A percentile compares a stretch with the other conserved stretches of the same genome.
phyloP scores from a whole-genome alignment of 2,797 vertebrate genomes.

The Phoxinus dragarum region DNA sequence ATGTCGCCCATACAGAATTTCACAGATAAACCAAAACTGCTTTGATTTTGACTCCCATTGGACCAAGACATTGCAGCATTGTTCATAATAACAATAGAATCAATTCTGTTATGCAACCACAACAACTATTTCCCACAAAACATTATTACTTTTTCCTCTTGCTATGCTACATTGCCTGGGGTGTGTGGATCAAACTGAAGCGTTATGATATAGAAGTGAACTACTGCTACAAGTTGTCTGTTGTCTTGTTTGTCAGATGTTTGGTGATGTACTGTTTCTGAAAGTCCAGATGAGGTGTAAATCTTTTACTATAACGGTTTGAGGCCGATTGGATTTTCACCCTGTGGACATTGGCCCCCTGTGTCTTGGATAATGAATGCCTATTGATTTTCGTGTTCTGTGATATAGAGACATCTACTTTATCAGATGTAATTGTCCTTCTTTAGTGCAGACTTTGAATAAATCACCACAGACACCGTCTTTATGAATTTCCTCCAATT shows the following conservation, averaged over 20 bases:
- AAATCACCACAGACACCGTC: slow-evolving; percentile 3
- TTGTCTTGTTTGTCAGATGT: slow-evolving; percentile 2
- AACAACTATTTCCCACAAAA: neutral
- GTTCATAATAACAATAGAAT: neutral
- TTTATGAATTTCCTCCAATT: neutral
- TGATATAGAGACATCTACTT: slow-evolving; percentile 38
- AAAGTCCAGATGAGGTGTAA: slow-evolving; percentile 33
- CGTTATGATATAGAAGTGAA: slow-evolving; percentile 1
- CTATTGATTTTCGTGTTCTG: slow-evolving; percentile 32
- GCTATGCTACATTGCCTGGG: neutral
- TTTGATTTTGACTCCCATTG: neutral
- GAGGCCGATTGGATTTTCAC: slow-evolving; percentile 38
- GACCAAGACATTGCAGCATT: neutral
- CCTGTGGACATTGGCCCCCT: neutral
- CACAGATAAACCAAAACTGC: slow-evolving; percentile 12
- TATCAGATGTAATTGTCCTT: slow-evolving; percentile 40
- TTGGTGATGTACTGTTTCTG: neutral
- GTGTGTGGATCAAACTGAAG: slow-evolving; percentile 8
- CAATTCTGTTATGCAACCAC: neutral
- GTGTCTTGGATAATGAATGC: slow-evolving; percentile 20
- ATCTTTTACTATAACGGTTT: slow-evolving; percentile 30
- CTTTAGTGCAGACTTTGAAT: slow-evolving; percentile 15
- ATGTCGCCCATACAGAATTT: slow-evolving; percentile 11
- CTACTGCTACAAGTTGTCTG: neutral
- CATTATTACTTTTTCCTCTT: slow-evolving; percentile 8